These are phyloP conservation scores for Dryobates pubescens DNA, from an alignment of 2,797 vertebrate species.

Conservation along the genomic window DNA sequence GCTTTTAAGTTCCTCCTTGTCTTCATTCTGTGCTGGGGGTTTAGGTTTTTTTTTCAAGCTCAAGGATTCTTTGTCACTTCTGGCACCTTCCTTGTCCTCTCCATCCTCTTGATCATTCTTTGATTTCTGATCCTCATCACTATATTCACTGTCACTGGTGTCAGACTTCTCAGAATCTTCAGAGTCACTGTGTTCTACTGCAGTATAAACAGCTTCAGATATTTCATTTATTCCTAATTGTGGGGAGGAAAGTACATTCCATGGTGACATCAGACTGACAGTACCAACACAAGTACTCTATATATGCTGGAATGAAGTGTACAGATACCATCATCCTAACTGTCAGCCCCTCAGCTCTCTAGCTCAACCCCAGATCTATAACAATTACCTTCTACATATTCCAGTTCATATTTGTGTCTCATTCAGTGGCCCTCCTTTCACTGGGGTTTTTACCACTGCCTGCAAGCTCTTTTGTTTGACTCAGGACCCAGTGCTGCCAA, in stretches of 20 bases:
- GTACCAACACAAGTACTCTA: neutral
- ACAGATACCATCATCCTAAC: neutral
- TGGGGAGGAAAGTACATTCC: slow-evolving; percentile 61
- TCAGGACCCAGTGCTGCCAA: neutral
- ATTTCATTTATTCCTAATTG: slow-evolving; percentile 94
- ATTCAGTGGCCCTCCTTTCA: neutral
- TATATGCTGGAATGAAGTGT: neutral
- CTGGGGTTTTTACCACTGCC: neutral
- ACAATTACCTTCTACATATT: neutral
- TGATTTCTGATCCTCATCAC: slow-evolving; percentile 92
- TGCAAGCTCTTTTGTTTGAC: neutral
- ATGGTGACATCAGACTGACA: slow-evolving; percentile 32
- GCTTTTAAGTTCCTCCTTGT: slow-evolving; percentile 82
- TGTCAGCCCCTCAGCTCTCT: neutral
- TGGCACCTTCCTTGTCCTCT: slow-evolving; percentile 84
- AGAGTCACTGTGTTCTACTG: slow-evolving; percentile 93
- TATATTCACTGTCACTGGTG: slow-evolving; percentile 93
- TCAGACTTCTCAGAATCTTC: slow-evolving; percentile 98
- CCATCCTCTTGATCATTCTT: slow-evolving; percentile 85
- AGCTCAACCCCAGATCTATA: neutral
- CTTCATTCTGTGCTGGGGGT: slow-evolving; percentile 78
- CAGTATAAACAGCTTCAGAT: slow-evolving; percentile 92
- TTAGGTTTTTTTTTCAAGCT: slow-evolving; percentile 86
- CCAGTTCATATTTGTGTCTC: neutral
- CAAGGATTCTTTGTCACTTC: slow-evolving; percentile 82